Percentiles rank a stretch among this genome's conserved stretches.
These are phyloP conservation scores for Melinopterus prodromus DNA, from an alignment of 2,888 invertebrate genomes.

Conservation along the genomic window DNA sequence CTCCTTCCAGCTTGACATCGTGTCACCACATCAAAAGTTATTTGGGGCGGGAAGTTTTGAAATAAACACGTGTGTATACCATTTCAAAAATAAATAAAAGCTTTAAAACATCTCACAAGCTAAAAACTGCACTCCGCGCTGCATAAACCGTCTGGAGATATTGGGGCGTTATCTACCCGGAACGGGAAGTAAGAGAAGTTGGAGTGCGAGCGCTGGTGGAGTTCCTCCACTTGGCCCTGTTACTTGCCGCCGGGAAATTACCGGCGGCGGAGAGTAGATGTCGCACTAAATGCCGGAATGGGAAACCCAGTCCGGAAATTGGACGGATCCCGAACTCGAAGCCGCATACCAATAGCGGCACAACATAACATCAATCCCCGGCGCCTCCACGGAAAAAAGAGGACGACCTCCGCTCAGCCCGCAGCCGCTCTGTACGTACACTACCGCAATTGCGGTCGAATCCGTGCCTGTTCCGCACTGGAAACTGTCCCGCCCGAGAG, in stretches of 20 bases:
- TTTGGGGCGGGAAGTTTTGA: too few species aligned
- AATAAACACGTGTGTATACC: too few species aligned
- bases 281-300: constrained; percentile 56
- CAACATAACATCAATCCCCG: constrained; percentile 23
- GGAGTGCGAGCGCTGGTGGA: constrained; percentile 16
- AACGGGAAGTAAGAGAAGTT: constrained; percentile 19
- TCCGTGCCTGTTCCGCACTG: constrained; percentile 13
- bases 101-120: too few species aligned
- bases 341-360: constrained; percentile 51
- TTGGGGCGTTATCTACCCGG: constrained; percentile 20
- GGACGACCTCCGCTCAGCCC: not conserved
- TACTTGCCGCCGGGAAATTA: constrained; percentile 45
- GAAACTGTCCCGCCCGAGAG: constrained; percentile 12
- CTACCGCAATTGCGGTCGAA: constrained; percentile 17
- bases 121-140: not conserved
- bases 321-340: constrained; percentile 52
- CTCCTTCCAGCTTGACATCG: too few species aligned
- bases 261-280: constrained; percentile 47
- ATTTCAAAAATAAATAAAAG: too few species aligned
- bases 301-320: constrained; percentile 57
- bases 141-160: constrained; percentile 16
- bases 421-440: constrained; percentile 10
- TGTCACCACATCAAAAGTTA: too few species aligned
- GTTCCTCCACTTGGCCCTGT: constrained; percentile 19
- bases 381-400: constrained; percentile 5